Base-by-base conservation (phyloP, 2,888 invertebrate genomes). In the Epinotia demarniana region DNA sequence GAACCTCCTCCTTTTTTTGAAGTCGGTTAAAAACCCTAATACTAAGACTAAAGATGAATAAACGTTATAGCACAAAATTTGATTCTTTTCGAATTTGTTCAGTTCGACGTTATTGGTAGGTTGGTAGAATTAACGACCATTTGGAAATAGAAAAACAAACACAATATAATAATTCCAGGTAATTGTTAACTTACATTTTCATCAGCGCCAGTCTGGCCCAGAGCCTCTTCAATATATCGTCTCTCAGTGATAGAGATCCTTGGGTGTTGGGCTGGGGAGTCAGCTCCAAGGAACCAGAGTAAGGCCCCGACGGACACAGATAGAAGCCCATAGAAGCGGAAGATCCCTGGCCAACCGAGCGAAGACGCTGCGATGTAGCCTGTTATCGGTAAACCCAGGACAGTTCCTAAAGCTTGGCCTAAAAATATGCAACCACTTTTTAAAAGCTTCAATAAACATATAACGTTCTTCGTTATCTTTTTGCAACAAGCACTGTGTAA, bases 351-450 rank as follows among this genome's bases (percentile, higher is more conserved):
- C 98, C 98, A 98, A 9, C 97, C 97, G 6, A 95, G 83, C 0
- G 89, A 73, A 0, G 96, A 96, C 0, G 95, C 94, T 0, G 97
- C 96, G 63, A 98, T 92, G 57, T 96, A 91, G 0, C 98, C 98
- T 11, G 97, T 96, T 57, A 96, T 89, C 0, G 96, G 95, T 83
- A 97, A 86, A 71, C 97, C 96, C 0, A 97, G 84, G 0, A 97
- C 96, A 0, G 97, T 96, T 3, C 98, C 98, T 11, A 97, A 93
- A 80, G 97, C 97, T 78, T 96, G 96, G 53, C 97, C 98, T 86
- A 93, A 61, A 87, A 85, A 19, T 5, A 33, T 49, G 16, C 49
- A 66, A 27, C 11, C 16, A 49, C 11, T 18, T 62, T 49, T 16
- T 1, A 53, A 53, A 53, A 53, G 6, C 6, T 2, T 9, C 0